Conservation (phyloP, 1,140 invertebrate species). For the Cydia fagiglandana region DNA sequence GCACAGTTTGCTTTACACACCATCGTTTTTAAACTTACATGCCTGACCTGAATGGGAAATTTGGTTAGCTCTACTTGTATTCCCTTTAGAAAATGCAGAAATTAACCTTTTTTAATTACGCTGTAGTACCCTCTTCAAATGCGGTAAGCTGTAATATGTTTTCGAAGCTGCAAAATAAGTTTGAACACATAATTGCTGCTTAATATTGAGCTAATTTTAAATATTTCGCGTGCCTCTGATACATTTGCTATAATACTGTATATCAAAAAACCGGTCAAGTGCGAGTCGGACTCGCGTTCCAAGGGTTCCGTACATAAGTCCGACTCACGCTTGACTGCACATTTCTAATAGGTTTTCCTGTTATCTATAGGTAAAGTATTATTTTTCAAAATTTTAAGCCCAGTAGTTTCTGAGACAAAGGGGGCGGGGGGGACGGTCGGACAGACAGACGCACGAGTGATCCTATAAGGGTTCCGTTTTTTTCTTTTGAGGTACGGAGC, state of each 20-base stretch:
- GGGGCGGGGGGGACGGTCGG: too few relatives aligned
- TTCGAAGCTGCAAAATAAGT: background rate
- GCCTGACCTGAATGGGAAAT: conserved; percentile 24
- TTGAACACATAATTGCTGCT: background rate
- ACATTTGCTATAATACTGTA: background rate
- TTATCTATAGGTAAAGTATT: too few relatives aligned
- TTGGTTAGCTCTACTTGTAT: conserved; percentile 2
- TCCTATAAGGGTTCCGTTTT: too few relatives aligned
- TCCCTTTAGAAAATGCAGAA: conserved; percentile 12
- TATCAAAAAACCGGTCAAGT: background rate
- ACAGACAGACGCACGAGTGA: too few relatives aligned
- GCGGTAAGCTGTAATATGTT: background rate
- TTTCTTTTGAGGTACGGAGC: too few relatives aligned
- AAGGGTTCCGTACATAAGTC: too few relatives aligned
- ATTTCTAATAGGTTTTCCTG: too few relatives aligned
- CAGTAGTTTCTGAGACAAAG: too few relatives aligned
- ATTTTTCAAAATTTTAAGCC: too few relatives aligned
- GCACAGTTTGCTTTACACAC: conserved; percentile 16
- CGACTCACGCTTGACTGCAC: too few relatives aligned
- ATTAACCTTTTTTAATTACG: background rate
- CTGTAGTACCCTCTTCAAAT: background rate
- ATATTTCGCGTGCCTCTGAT: background rate
- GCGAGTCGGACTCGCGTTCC: too few relatives aligned
- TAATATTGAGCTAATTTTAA: background rate
- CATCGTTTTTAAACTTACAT: conserved; percentile 25